Evolutionary conservation across 1,140 invertebrate genomes (phyloP).

Genomic region (Medauroidea extradentata): DNA sequence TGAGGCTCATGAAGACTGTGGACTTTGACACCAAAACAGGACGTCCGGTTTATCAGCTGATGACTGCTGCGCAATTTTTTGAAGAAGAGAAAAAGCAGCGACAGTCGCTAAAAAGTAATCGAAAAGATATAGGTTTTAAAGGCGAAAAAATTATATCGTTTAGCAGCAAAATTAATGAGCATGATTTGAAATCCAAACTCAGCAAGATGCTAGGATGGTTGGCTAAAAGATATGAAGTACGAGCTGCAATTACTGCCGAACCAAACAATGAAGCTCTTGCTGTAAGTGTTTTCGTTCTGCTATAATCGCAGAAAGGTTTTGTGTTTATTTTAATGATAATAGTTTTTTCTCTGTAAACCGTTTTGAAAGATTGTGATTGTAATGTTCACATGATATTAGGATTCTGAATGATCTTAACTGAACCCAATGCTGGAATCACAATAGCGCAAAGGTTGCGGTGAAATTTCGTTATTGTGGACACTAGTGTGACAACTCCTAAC

Average conservation of each 20-base stretch:
- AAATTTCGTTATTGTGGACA: too few relatives aligned
- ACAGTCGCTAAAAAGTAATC: conserved; percentile 23
- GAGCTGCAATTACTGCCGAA: conserved; percentile 51
- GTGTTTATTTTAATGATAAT: too few relatives aligned
- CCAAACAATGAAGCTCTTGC: conserved; percentile 42
- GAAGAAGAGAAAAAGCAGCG: conserved; percentile 39
- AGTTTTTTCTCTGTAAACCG: too few relatives aligned
- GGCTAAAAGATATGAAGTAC: conserved; percentile 55
- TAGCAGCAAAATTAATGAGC: conserved; percentile 53
- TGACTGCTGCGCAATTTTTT: conserved; percentile 38
- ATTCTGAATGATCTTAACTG: too few relatives aligned
- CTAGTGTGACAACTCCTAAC: too few relatives aligned
- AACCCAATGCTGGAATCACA: too few relatives aligned
- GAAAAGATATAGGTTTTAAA: conserved; percentile 37
- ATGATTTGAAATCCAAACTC: conserved; percentile 56
- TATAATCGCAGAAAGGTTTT: too few relatives aligned
- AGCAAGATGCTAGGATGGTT: conserved; percentile 60
- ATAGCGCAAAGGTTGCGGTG: too few relatives aligned
- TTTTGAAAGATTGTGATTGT: too few relatives aligned
- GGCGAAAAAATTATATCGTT: conserved; percentile 56
- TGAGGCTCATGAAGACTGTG: conserved; percentile 59
- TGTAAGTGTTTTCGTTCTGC: conserved; percentile 40
- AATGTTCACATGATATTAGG: too few relatives aligned
- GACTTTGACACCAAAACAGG: conserved; percentile 57
- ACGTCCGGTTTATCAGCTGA: conserved; percentile 56